Evolutionary conservation across 2,113 vertebrate species (phyloP).

Genomic region (Machaerirhynchus nigripectus): DNA sequence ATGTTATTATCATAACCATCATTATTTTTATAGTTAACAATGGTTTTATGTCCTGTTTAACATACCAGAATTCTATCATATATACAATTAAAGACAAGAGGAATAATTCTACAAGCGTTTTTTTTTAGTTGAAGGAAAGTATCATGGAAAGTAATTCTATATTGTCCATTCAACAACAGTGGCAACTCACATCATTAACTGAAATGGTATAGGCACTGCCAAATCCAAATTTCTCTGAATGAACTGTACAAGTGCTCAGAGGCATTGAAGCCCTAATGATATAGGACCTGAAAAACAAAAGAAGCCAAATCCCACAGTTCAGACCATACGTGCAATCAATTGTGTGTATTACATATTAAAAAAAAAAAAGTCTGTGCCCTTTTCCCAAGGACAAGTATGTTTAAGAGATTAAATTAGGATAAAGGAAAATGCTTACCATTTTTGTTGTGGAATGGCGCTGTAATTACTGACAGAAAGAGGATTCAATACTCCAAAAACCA

Average conservation of each 20-base stretch:
- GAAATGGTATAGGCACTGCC: conserved; percentile 85
- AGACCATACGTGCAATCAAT: background rate
- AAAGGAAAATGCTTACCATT: conserved; percentile 66
- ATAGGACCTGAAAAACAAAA: conserved; percentile 9
- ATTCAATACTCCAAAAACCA: background rate
- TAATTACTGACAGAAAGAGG: conserved; percentile 68
- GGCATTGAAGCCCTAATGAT: accelerated
- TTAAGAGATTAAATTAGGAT: background rate
- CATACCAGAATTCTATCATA: background rate
- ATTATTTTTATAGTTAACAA: background rate
- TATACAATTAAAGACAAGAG: background rate
- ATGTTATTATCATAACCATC: background rate
- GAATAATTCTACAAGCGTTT: background rate
- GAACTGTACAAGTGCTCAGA: background rate
- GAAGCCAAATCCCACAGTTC: background rate
- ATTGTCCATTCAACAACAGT: background rate
- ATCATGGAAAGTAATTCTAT: background rate
- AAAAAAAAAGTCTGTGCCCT: background rate
- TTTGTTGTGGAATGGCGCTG: conserved; percentile 58
- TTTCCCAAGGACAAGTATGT: background rate
- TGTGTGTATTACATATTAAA: background rate
- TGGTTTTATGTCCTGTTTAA: background rate
- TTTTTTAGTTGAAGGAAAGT: background rate
- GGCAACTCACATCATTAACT: conserved; percentile 64
- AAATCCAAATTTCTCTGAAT: conserved; percentile 69